A percentile compares a stretch with the other conserved stretches of the same genome.
phyloP scores from a whole-genome alignment of 2,113 vertebrate genomes.

The Cryptotis parvus region DNA sequence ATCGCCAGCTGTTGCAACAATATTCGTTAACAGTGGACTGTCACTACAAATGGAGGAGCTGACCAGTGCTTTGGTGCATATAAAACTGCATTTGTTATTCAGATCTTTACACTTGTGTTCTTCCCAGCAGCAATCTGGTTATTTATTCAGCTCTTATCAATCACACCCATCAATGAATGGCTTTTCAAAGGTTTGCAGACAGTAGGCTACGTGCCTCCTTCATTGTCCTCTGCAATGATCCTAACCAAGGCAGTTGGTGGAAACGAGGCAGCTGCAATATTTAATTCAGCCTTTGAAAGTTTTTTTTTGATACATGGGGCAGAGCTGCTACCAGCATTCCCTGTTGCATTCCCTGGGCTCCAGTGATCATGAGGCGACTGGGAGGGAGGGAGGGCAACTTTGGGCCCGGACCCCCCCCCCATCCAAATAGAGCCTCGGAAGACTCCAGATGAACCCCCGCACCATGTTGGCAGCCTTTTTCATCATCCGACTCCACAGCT shows the following conservation, averaged over 20 bases:
- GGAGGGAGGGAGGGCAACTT: too few species aligned
- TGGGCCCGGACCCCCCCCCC: too few species aligned
- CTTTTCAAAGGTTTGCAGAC: constrained; percentile 98
- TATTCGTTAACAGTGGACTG: constrained; percentile 99
- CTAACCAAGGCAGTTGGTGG: constrained; percentile 99
- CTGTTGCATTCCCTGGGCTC: too few species aligned
- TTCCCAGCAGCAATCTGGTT: constrained; percentile 95
- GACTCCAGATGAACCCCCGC: too few species aligned
- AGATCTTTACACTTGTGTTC: constrained; percentile 96
- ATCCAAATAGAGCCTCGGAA: too few species aligned
- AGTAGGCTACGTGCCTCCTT: constrained; percentile 98
- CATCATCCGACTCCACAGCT: too few species aligned
- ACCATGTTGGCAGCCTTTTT: too few species aligned
- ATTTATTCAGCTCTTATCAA: constrained; percentile 92
- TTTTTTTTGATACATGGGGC: too few species aligned
- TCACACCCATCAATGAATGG: constrained; percentile 95
- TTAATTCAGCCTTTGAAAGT: too few species aligned
- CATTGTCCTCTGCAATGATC: constrained; percentile 98
- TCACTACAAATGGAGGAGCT: constrained; percentile 98
- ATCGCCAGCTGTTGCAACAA: constrained; percentile 95
- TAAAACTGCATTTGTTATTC: constrained; percentile 95
- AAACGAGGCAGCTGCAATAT: too few species aligned
- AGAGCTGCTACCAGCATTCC: too few species aligned
- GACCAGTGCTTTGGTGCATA: constrained; percentile 94
- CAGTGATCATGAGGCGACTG: too few species aligned